Base-by-base conservation (phyloP, 2,888 invertebrate species). In the Heliconius cydno region DNA sequence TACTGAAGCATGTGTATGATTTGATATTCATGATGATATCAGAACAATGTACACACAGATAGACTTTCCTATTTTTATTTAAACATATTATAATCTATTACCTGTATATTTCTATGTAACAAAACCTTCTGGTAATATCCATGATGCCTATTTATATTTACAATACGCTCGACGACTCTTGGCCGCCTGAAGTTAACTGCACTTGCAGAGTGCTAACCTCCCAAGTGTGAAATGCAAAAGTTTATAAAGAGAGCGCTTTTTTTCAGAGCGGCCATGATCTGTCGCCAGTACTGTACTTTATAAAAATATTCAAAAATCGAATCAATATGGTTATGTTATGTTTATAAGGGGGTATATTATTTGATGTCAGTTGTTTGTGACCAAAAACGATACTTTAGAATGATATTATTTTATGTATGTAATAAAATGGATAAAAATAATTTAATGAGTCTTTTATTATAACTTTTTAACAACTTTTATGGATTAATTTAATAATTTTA, bases 321-420 rank as follows among this genome's bases (percentile, higher is more conserved):
- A 67, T 67, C 67, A 38, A n/a, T 68, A 38, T 68, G n/a, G n/a
- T 72, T 12, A 72, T 52, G 30, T 75, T 74, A 60, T 79, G 38
- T 80, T 73, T 19, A 52, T 46, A 73, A 68, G 76, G 67, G 38
- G 57, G 72, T 83, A 83, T 78, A 73, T 82, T 82, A 63, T 6
- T 80, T 83, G 81, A 81, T 70, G 80, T 82, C 80, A 78, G 76
- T 80, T 86, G 85, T 87, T 86, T 87, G 87, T 85, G 86, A 85
- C 84, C 86, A 86, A 83, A 84, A 87, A 86, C 85, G 87, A 85
- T 86, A 88, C 87, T 88, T 90, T 89, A 87, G 87, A 91, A 89
- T 89, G 89, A 91, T 91, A 92, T 90, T 91, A 90, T 87, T 91
- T 90, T 89, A 84, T 84, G 84, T 84, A 90, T 91, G 91, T 92